A percentile compares a stretch with the other conserved stretches of the same genome.
Conservation (phyloP, 2,888 invertebrate genomes). For the Synanthedon myopaeformis region DNA sequence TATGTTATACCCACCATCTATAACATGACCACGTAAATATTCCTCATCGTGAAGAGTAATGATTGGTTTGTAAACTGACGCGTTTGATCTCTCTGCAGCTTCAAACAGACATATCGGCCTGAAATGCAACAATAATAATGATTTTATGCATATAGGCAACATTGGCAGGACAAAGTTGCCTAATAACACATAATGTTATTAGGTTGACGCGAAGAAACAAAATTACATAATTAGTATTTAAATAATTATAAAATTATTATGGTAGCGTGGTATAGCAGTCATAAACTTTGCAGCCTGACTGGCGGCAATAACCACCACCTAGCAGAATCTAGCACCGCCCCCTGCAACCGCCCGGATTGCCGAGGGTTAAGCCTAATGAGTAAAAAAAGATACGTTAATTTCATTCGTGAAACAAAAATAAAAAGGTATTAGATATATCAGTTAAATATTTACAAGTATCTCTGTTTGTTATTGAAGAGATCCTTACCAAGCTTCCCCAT, state of each 20-base stretch:
- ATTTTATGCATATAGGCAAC: too few species aligned
- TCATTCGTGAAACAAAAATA: too few species aligned
- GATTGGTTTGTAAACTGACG: slow-evolving; percentile 60
- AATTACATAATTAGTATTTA: too few species aligned
- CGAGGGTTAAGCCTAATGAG: too few species aligned
- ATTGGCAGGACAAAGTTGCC: too few species aligned
- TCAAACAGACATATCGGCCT: slow-evolving; percentile 48
- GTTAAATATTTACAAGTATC: background rate
- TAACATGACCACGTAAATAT: slow-evolving; percentile 78
- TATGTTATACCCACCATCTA: slow-evolving; percentile 73
- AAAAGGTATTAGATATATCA: too few species aligned
- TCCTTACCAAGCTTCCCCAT: slow-evolving; percentile 73
- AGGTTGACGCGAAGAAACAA: too few species aligned
- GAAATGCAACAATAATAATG: background rate
- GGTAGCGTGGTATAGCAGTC: background rate
- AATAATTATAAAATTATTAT: background rate
- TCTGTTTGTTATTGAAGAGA: slow-evolving; percentile 14
- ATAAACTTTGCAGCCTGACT: background rate
- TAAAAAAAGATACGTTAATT: too few species aligned
- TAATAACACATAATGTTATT: too few species aligned
- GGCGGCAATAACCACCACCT: too few species aligned
- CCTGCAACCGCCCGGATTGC: too few species aligned
- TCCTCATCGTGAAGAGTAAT: slow-evolving; percentile 68
- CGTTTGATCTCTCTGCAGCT: slow-evolving; percentile 36
- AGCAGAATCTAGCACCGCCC: too few species aligned